A percentile compares a stretch with the other conserved stretches of the same genome.
Conservation (phyloP, 2,113 vertebrate species). For the Oncorhynchus kisutch region DNA sequence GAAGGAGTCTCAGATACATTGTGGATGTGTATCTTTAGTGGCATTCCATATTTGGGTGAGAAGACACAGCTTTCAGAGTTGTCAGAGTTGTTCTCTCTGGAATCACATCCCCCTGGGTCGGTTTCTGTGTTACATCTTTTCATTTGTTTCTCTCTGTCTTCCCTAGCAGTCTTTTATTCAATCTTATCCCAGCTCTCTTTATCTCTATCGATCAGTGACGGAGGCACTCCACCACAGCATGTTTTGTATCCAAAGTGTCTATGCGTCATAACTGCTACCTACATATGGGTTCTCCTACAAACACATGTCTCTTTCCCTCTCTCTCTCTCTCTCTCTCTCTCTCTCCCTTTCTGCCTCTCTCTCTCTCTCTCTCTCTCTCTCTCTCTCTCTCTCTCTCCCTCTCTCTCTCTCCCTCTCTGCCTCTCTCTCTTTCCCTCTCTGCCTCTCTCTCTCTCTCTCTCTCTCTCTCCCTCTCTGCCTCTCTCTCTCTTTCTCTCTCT, state of each 20-base stretch:
- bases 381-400: slow-evolving; percentile 15
- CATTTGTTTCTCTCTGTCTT: slow-evolving; percentile 3
- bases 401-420: rapidly evolving
- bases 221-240: background rate
- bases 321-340: background rate
- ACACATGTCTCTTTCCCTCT: no score
- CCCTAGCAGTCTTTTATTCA: no score
- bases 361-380: background rate
- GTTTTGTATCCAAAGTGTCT: background rate
- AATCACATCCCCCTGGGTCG: background rate
- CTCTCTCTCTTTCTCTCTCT: no score
- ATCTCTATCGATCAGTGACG: background rate
- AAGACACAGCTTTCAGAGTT: background rate
- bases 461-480: no score
- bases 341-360: background rate
- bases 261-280: background rate
- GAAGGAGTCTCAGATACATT: background rate
- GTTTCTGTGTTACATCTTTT: background rate
- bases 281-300: background rate
- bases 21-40: background rate
- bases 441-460: no score
- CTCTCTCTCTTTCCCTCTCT: no score
- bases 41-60: background rate
- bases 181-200: background rate
- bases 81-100: background rate